These are phyloP conservation scores for Drosophila kikkawai DNA, from an alignment of 1,140 invertebrate species.

Conservation along the genomic window DNA sequence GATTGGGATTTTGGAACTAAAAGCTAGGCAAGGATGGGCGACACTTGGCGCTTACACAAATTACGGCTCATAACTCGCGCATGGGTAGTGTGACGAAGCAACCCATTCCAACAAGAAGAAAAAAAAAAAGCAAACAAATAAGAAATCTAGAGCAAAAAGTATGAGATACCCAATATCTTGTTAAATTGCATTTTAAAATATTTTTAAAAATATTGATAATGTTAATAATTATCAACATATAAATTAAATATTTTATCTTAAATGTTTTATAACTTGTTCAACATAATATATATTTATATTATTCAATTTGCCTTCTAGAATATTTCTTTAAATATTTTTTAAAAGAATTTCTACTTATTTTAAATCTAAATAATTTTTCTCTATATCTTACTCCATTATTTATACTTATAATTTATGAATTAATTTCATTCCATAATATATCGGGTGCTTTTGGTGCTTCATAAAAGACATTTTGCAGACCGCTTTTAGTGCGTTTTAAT, in stretches of 20 bases:
- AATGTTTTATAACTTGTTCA: too few species aligned
- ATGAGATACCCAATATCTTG: neutral
- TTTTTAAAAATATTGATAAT: too few species aligned
- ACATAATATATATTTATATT: too few species aligned
- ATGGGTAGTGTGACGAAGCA: conserved; percentile 40
- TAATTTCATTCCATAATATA: neutral
- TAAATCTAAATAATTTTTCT: neutral
- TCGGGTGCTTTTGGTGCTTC: neutral
- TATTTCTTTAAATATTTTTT: too few species aligned
- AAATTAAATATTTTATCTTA: too few species aligned
- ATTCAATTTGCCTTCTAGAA: too few species aligned
- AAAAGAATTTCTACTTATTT: neutral
- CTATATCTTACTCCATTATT: too few species aligned
- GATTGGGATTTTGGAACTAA: conserved; percentile 20
- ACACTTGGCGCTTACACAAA: conserved; percentile 73
- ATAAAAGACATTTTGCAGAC: conserved; percentile 30
- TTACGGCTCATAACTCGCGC: conserved; percentile 77
- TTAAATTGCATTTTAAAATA: too few species aligned
- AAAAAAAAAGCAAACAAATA: neutral
- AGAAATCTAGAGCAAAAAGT: neutral
- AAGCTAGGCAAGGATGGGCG: conserved; percentile 22
- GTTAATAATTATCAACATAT: too few species aligned
- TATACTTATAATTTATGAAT: neutral
- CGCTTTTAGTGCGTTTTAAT: conserved; percentile 77
- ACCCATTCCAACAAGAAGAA: neutral